Evolutionary conservation across 2,113 vertebrate species (phyloP).

Genomic region (Pituophis catenifer): DNA sequence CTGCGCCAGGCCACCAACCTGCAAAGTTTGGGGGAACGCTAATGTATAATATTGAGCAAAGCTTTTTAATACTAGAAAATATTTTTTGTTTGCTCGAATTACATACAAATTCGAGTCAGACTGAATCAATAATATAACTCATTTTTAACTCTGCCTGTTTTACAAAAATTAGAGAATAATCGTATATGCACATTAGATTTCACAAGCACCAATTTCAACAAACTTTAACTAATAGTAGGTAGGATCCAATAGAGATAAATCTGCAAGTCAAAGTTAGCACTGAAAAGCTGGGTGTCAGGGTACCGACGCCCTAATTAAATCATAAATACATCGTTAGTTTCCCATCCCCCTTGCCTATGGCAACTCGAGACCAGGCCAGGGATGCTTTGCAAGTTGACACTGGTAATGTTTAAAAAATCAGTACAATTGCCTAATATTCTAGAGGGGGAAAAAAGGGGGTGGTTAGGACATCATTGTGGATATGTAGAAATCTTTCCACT

Average conservation of each 20-base stretch:
- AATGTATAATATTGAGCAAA: neutral
- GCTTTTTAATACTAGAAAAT: neutral
- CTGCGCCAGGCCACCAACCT: neutral
- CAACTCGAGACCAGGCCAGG: too few relatives aligned
- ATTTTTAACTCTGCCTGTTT: neutral
- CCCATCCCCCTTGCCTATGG: too few relatives aligned
- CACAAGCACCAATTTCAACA: neutral
- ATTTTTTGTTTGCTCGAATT: neutral
- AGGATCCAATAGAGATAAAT: neutral
- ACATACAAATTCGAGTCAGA: neutral
- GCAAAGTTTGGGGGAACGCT: neutral
- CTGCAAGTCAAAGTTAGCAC: neutral
- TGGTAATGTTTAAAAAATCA: neutral
- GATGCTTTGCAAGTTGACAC: too few relatives aligned
- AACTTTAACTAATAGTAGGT: neutral
- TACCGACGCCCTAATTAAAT: too few relatives aligned
- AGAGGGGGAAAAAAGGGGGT: neutral
- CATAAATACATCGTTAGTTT: too few relatives aligned
- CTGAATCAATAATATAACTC: neutral
- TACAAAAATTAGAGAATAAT: neutral
- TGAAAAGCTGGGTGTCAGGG: neutral
- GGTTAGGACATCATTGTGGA: neutral
- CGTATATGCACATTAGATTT: neutral
- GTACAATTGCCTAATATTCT: neutral
- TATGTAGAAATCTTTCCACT: neutral